These are phyloP conservation scores for Nymphalis io DNA, from an alignment of 1,140 invertebrate genomes.

Conservation along the genomic window DNA sequence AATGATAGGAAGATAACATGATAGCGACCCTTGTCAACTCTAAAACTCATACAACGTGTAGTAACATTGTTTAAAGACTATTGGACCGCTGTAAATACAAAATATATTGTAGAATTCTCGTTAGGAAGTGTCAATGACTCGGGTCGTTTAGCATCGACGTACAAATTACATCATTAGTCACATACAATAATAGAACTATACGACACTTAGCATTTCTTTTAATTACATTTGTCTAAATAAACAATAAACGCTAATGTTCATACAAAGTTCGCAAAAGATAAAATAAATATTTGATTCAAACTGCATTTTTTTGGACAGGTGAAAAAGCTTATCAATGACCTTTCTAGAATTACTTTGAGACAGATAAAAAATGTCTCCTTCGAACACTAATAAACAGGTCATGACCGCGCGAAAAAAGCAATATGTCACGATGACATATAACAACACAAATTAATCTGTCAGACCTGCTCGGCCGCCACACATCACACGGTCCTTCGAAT, in stretches of 20 bases:
- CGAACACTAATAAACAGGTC: slow-evolving; percentile 23
- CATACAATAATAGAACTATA: slow-evolving; percentile 6
- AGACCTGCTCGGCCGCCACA: slow-evolving; percentile 13
- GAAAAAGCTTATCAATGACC: not conserved
- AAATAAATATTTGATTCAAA: too few relatives aligned
- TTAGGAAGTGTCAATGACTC: slow-evolving; percentile 17
- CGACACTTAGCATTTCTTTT: not conserved
- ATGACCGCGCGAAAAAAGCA: slow-evolving; percentile 30
- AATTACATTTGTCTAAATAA: not conserved
- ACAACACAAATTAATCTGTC: slow-evolving; percentile 31
- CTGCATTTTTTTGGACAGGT: not conserved
- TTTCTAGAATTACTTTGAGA: not conserved
- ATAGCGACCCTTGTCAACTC: not conserved
- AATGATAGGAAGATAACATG: slow-evolving; percentile 12
- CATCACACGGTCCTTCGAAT: slow-evolving; percentile 15
- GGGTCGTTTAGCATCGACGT: slow-evolving; percentile 15
- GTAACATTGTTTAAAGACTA: not conserved
- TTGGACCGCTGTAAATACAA: not conserved
- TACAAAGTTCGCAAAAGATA: not conserved
- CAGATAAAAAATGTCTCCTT: slow-evolving; percentile 1
- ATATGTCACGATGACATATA: slow-evolving; percentile 31
- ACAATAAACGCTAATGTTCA: not conserved
- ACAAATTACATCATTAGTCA: slow-evolving; percentile 18
- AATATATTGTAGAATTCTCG: not conserved
- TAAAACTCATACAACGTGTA: not conserved